A percentile compares a stretch with the other conserved stretches of the same genome.
Evolutionary conservation across 2,113 vertebrate genomes (phyloP).

Genomic region (Grus americana): DNA sequence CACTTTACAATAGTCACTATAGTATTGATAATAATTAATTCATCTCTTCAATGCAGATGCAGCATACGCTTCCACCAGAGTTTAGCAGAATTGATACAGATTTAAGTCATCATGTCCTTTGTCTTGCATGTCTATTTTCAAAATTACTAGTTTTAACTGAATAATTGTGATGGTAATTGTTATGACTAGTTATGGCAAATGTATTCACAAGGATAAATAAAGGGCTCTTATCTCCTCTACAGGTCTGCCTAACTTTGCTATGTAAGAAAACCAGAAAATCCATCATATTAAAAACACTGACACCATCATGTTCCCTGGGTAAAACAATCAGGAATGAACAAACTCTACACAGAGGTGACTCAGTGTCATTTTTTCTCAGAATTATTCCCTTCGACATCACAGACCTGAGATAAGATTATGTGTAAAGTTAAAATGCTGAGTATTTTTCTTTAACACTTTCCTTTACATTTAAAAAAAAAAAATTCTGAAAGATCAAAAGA

Average conservation of each 20-base stretch:
- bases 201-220: background rate
- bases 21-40: background rate
- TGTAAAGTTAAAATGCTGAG: background rate
- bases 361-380: background rate
- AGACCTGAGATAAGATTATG: background rate
- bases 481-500: background rate
- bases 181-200: background rate
- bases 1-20: background rate
- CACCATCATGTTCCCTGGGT: background rate
- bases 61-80: background rate
- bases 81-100: background rate
- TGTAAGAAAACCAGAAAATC: background rate
- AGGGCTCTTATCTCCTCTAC: background rate
- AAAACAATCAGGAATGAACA: background rate
- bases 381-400: background rate
- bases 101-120: background rate
- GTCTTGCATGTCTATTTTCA: background rate
- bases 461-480: background rate
- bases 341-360: background rate
- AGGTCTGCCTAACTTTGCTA: background rate
- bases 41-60: background rate
- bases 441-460: background rate
- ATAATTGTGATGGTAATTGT: background rate
- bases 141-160: background rate
- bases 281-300: background rate